phyloP scores from a whole-genome alignment of 2,888 invertebrate genomes.

The Clusia tigrina region DNA sequence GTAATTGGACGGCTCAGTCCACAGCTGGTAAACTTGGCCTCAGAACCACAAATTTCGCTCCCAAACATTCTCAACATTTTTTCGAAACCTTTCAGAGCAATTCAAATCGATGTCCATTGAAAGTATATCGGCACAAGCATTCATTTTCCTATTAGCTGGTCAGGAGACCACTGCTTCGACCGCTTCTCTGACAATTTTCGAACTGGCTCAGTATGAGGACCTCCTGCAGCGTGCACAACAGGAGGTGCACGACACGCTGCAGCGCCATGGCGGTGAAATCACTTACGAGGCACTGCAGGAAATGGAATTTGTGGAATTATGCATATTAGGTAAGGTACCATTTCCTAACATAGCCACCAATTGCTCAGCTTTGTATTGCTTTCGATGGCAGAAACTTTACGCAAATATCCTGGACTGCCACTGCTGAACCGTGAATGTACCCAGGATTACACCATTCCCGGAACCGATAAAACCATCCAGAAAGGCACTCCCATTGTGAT shows the following conservation, averaged over 20 bases:
- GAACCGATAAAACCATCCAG: conserved; percentile 51
- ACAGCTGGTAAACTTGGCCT: conserved; percentile 44
- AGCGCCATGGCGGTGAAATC: conserved; percentile 44
- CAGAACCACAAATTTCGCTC: not conserved
- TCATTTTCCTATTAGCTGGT: conserved; percentile 64
- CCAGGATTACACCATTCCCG: conserved; percentile 55
- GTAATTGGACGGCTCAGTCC: conserved; percentile 44
- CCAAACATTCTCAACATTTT: not conserved
- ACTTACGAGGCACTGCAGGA: conserved; percentile 61
- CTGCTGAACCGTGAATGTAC: conserved; percentile 62
- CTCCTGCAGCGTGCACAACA: conserved; percentile 52
- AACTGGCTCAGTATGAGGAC: conserved; percentile 61
- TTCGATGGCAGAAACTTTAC: conserved; percentile 48
- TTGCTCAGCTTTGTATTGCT: too few species aligned
- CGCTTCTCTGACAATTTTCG: conserved; percentile 59
- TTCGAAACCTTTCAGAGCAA: conserved; percentile 31
- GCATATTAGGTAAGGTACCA: conserved; percentile 46
- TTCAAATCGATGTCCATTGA: conserved; percentile 52
- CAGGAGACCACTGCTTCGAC: conserved; percentile 64
- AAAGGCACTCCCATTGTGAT: conserved; percentile 61
- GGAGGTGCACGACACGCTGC: conserved; percentile 60
- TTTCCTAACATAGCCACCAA: too few species aligned
- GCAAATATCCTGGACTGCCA: conserved; percentile 64
- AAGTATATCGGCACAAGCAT: conserved; percentile 57
- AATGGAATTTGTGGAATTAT: conserved; percentile 64